Base-by-base conservation (phyloP, 2,888 invertebrate species). In the Choristoneura rosaceana region DNA sequence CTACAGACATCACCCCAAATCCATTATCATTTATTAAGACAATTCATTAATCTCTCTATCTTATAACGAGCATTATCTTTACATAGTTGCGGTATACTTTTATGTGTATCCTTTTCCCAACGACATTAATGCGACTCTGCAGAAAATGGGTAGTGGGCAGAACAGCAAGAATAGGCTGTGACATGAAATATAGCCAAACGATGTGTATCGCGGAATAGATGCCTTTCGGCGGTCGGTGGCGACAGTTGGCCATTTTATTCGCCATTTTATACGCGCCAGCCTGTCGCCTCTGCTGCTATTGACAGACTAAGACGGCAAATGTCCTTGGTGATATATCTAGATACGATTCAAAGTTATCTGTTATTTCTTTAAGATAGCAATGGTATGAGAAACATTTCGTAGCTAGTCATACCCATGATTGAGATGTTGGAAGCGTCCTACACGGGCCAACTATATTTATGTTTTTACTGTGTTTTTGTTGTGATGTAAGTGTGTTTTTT, bases 181-280 rank as follows among this genome's bases (percentile, higher is more conserved):
- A 64, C 58, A 45, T 70, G 25, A 70, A 63, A 70, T 70, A 70
- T 63, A 38, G 41, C 52, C 43, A 45, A 45, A 38, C 10, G 34
- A 70, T n/a, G 9, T 25, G 4, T 70, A 64, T 70, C 55, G 58
- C 14, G 63, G 58, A 38, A 58, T 63, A 15, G 38, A 50, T 17
- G 45, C 17, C 17, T 8, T 59, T 47, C 15, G 34, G 38, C 47
- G 58, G 58, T 58, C 70, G 34, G 41, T 17, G 43, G 33, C 45
- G 43, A 55, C 43, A 55, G 47, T 34, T 14, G 58, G 58, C 58
- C 17, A 12, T 62, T 63, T 62, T 55, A 38, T 61, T n/a, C 17
- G 5, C 61, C 25, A 55, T 55, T 55, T 25, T 55, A 14, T 61
- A n/a, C 17, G 17, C 61, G 61, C 61, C 43, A 62, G 12, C 4